phyloP scores from a whole-genome alignment of 2,113 vertebrate species.

The Orientallactaga bullata region DNA sequence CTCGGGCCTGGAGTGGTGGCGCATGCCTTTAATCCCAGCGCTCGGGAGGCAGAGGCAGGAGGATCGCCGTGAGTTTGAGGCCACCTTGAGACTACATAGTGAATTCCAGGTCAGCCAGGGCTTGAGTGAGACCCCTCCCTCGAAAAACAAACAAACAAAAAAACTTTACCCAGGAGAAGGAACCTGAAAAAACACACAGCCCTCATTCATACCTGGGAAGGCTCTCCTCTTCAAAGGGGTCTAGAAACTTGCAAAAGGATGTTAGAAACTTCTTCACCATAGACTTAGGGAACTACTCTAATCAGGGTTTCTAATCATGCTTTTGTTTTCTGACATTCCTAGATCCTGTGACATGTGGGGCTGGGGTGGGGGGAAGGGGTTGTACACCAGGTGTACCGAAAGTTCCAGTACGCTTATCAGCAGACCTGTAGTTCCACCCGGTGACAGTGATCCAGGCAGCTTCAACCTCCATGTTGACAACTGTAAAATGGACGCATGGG shows the following conservation, averaged over 20 bases:
- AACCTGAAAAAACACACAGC: background rate
- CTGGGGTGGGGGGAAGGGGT: background rate
- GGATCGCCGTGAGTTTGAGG: too few relatives aligned
- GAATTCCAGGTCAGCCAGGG: too few relatives aligned
- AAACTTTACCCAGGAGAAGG: background rate
- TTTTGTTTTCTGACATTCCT: background rate
- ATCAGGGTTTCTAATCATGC: background rate
- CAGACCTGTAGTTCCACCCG: too few relatives aligned
- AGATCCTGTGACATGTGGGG: background rate
- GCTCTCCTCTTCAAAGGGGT: background rate
- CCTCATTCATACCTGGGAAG: background rate
- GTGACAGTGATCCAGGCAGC: accelerated
- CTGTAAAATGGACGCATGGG: background rate
- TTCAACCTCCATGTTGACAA: background rate
- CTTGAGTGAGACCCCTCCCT: too few relatives aligned
- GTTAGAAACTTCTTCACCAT: background rate
- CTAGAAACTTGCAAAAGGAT: background rate
- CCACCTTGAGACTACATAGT: too few relatives aligned
- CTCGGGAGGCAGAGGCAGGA: too few relatives aligned
- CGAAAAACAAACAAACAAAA: too few relatives aligned
- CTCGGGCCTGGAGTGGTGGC: background rate
- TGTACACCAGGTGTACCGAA: background rate
- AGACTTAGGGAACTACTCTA: background rate
- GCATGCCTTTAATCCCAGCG: too few relatives aligned
- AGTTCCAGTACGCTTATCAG: background rate